Evolutionary conservation across 92 coral and sea anemone genomes (phyloP), one percentile per base, ranked within the genome.

Genomic region (Actinostola sp.): DNA sequence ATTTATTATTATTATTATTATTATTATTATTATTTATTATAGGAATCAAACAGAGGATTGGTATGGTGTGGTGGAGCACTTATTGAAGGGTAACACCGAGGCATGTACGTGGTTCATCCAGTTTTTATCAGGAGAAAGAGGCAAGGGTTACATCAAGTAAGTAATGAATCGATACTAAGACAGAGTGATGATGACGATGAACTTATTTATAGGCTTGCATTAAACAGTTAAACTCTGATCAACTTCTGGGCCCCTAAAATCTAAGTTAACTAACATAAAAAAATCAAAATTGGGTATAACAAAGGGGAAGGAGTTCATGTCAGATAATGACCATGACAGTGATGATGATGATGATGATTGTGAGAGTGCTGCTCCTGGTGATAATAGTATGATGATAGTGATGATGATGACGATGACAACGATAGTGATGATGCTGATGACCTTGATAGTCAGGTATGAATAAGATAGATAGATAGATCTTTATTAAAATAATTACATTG

Each of bases 91-190:
- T 36, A 90, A 83, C 73, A 75, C 87, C n/a, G 92, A 88, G 49
- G 97, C 97, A 0, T 90, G 97, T 54, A 23, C 68, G 17, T 90
- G 97, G 97, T 90, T 90, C 66, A 36, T 90, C 8, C 81, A 90
- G 42, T 90, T 88, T 71, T 78, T 90, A 36, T 75, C 93, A 31
- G 90, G 89, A 42, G 89, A 90, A 7, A 77, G 97, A 58, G 97
- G 97, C 87, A 90, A 84, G 70, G 97, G 97, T 30, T 90, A 90
- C 69, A 78, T 90, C 67, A 90, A 75, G 90, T 86, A 34, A 75
- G 90, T 53, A 9, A 21, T 2, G 23, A 11, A 21, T 49, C 8
- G 56, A 49, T 49, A 49, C 5, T 4, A 11, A 8, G 4, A 48
- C n/a, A 48, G 54, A 48, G 72, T n/a, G 72, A 45, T n/a, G 33